Percentiles rank a stretch among this genome's conserved stretches.
These are phyloP conservation scores for Eulemur rufifrons DNA, from an alignment of 2,113 vertebrate species.

Conservation along the genomic window DNA sequence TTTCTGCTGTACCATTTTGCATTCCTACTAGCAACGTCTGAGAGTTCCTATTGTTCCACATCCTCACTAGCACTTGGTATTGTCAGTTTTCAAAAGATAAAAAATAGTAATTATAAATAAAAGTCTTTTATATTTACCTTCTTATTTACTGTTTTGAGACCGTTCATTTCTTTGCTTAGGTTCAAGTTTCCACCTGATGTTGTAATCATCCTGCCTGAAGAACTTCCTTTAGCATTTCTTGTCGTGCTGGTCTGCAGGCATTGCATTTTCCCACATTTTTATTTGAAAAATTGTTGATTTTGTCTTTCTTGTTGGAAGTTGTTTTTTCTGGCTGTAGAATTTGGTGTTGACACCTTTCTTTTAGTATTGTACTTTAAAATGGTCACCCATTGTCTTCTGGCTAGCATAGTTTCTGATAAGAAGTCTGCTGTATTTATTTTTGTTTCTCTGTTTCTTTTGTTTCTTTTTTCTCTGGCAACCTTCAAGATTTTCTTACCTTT, in stretches of 20 bases:
- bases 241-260: background rate
- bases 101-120: background rate
- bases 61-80: background rate
- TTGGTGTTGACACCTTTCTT: background rate
- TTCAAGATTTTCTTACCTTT: background rate
- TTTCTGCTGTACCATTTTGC: background rate
- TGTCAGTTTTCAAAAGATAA: background rate
- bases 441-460: background rate
- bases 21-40: too few species aligned
- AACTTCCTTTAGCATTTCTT: background rate
- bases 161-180: background rate
- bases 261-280: background rate
- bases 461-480: background rate
- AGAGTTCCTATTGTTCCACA: background rate
- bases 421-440: background rate
- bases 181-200: background rate
- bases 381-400: background rate
- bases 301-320: background rate
- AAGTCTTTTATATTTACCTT: background rate
- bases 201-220: background rate
- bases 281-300: background rate
- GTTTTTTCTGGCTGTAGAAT: background rate
- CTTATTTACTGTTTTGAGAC: background rate
- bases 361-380: background rate
- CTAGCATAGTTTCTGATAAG: background rate